phyloP scores from a whole-genome alignment of 2,113 vertebrate species.

The Lutjanus erythropterus region DNA sequence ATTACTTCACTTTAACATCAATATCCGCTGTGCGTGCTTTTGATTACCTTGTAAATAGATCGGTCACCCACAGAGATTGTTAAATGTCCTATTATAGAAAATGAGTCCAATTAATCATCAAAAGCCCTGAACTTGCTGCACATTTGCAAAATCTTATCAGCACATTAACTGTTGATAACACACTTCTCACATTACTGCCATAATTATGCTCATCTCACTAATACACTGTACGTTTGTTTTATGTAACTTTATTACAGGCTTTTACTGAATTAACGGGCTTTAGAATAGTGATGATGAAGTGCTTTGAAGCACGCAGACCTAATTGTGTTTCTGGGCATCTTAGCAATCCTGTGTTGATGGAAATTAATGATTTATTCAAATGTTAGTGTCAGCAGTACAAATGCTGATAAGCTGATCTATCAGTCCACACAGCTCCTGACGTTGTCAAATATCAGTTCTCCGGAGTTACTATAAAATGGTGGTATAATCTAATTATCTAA shows the following conservation, averaged over 20 bases:
- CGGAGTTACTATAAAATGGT: not conserved
- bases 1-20: conserved; percentile 10
- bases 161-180: conserved; percentile 15
- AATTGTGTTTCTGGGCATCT: conserved; percentile 44
- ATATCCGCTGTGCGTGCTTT: conserved; percentile 2
- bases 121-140: conserved; percentile 2
- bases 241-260: conserved; percentile 30
- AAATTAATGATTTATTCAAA: conserved; percentile 37
- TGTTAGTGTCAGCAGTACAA: conserved; percentile 15
- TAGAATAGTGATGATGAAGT: conserved; percentile 36
- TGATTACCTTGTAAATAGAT: conserved; percentile 14
- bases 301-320: conserved; percentile 27
- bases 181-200: conserved; percentile 9
- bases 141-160: conserved; percentile 14
- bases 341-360: conserved; percentile 16
- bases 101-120: conserved; percentile 11
- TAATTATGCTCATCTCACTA: not conserved
- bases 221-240: conserved; percentile 15
- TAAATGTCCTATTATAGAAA: conserved; percentile 8
- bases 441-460: conserved; percentile 17
- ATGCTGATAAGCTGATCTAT: conserved; percentile 19
- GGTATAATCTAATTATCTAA: not conserved
- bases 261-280: conserved; percentile 40
- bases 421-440: not conserved
- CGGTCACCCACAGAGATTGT: not conserved